Base-by-base conservation (phyloP, 2,113 vertebrate genomes). In the Nansenia antarctica region DNA sequence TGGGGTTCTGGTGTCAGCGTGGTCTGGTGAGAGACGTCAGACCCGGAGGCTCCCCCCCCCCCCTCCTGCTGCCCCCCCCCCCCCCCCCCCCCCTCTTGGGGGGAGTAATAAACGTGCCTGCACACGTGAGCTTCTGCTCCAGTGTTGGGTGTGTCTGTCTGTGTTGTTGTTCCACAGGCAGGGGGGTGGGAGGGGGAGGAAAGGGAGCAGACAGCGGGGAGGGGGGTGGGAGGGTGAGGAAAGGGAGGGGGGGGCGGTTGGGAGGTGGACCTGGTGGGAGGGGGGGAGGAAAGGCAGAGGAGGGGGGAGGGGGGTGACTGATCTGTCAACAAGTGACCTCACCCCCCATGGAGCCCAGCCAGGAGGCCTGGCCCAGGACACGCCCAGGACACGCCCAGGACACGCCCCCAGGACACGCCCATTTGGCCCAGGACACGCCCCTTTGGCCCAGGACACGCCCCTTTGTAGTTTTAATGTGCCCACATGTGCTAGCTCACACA, bases 151-250 rank as follows among this genome's bases (percentile, higher is more conserved):
- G 87, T 85, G 85, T 31, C 78, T 81, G 62, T 80, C 68, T 60
- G 58, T 64, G 82, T 88, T 87, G 86, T 89, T 87, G n/a, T 90
- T 87, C 88, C 84, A 78, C 84, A 85, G 71, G 82, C 80, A 79
- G 74, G 63, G 85, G 62, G 67, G 73, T 77, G 81, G 73, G 65
- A 76, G 60, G 30, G 32, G 45, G 24, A 15, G 18, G n/a, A 42
- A 6, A 24, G 22, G 30, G 8, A n/a, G n/a, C n/a, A n/a, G n/a
- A n/a, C n/a, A n/a, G n/a, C n/a, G n/a, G n/a, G n/a, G 12, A 8
- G 4, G 9, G 57, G n/a, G 32, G 58, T 24, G 69, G 18, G 15
- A 49, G 20, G 26, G 62, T n/a, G n/a, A n/a, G n/a, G n/a, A n/a
- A n/a, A 5, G 58, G 35, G 32, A 59, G 35, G 27, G 18, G 59